phyloP scores from a whole-genome alignment of 2,888 invertebrate genomes.

The Stenodera caucasica region DNA sequence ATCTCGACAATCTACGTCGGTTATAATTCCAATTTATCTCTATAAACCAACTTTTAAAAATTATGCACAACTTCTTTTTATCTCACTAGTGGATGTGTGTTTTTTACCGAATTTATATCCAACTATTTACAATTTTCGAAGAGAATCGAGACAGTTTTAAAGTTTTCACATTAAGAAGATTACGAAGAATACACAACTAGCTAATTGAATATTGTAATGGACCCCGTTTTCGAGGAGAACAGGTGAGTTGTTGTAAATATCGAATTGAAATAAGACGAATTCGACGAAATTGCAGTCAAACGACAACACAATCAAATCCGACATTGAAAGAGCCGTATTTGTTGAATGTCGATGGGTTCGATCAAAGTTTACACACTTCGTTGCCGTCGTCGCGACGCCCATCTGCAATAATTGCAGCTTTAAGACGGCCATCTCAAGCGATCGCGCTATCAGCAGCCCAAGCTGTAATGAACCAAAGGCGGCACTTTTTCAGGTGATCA shows the following conservation, averaged over 20 bases:
- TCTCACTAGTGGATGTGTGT: conserved; percentile 14
- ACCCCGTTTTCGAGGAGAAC: conserved; percentile 49
- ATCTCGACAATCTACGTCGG: not conserved
- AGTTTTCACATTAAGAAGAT: conserved; percentile 45
- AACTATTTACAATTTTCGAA: conserved; percentile 38
- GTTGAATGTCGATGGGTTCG: conserved; percentile 12
- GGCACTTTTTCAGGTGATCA: conserved; percentile 43
- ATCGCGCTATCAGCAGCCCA: conserved; percentile 62
- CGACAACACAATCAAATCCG: not conserved
- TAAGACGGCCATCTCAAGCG: conserved; percentile 64
- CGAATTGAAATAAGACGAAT: not conserved
- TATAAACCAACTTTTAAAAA: not conserved
- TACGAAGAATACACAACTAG: conserved; percentile 40
- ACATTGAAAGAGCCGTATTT: conserved; percentile 1
- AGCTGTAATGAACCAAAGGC: conserved; percentile 50
- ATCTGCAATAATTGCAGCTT: conserved; percentile 66
- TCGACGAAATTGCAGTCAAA: conserved; percentile 12
- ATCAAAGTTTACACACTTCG: not conserved
- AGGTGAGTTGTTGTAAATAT: conserved; percentile 36
- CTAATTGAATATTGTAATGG: conserved; percentile 52
- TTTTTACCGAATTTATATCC: conserved; percentile 29
- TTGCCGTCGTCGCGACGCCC: conserved; percentile 58
- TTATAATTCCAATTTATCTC: not conserved
- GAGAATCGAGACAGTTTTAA: conserved; percentile 40
- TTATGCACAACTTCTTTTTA: conserved; percentile 1